Conservation (phyloP, 2,797 vertebrate genomes). For the Eulemur rubriventer region DNA sequence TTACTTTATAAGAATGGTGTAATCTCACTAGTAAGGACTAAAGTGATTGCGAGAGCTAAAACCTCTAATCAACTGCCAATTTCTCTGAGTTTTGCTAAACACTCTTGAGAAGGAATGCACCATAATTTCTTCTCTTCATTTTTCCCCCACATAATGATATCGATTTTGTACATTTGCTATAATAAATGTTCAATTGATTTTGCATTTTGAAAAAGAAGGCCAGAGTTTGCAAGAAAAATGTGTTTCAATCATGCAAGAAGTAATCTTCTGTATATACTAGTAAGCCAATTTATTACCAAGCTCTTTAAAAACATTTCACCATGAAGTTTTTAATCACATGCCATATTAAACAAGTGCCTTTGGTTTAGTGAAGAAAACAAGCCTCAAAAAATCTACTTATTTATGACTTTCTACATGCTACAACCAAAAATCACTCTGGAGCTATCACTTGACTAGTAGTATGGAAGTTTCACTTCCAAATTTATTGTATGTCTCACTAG, state of each 20-base stretch:
- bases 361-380: slow-evolving; percentile 21
- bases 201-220: slow-evolving; percentile 43
- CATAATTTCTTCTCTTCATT: not conserved
- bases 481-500: not conserved
- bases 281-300: not conserved
- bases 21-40: slow-evolving; percentile 25
- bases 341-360: not conserved
- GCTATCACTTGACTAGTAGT: not conserved
- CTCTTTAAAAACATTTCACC: slow-evolving; percentile 1
- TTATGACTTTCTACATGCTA: not conserved
- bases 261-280: not conserved
- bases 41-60: slow-evolving; percentile 11
- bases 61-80: slow-evolving; percentile 17
- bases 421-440: not conserved
- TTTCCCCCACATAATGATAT: not conserved
- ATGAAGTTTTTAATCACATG: not conserved
- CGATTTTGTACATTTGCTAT: slow-evolving; percentile 19
- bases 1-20: slow-evolving; percentile 5
- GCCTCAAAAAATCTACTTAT: not conserved
- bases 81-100: slow-evolving; percentile 4
- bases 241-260: not conserved
- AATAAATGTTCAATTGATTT: slow-evolving; percentile 51
- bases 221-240: not conserved
- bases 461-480: not conserved
- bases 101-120: not conserved